Evolutionary conservation across 2,797 vertebrate species (phyloP).

Genomic region (Lepilemur ruficaudatus): DNA sequence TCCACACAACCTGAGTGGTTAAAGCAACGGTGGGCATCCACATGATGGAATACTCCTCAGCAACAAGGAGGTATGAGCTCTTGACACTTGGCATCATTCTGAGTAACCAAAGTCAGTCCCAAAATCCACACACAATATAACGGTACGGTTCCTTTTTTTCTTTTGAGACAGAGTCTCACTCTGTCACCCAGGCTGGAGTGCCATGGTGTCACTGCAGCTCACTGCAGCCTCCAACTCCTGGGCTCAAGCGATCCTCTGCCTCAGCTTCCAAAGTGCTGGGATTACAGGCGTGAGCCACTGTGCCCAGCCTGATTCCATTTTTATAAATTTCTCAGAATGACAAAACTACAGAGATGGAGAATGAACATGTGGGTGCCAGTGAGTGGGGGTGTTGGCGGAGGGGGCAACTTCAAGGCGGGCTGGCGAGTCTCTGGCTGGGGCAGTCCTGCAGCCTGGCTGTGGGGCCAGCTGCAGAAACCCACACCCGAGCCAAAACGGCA

Average conservation of each 20-base stretch:
- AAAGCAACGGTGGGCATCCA: neutral
- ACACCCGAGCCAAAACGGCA: rapidly evolving
- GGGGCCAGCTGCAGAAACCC: neutral
- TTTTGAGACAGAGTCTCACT: too few species aligned
- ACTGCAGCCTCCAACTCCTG: neutral
- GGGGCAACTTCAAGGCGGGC: neutral
- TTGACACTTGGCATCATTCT: too few species aligned
- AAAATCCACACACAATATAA: neutral
- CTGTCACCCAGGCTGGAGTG: too few species aligned
- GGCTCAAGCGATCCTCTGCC: neutral
- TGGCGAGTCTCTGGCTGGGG: neutral
- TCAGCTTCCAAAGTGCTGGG: neutral
- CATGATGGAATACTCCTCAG: neutral
- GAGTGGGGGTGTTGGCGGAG: neutral
- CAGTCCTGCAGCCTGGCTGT: too few species aligned
- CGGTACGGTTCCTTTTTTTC: too few species aligned
- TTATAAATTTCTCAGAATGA: too few species aligned
- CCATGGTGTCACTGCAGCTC: too few species aligned
- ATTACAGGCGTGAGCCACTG: neutral
- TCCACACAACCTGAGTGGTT: neutral
- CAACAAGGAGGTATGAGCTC: neutral
- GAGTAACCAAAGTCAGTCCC: neutral
- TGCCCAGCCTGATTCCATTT: neutral
- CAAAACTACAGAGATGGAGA: neutral
- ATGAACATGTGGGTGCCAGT: neutral